Base-by-base conservation (phyloP, 2,113 vertebrate genomes). In the Gracilinanus agilis region DNA sequence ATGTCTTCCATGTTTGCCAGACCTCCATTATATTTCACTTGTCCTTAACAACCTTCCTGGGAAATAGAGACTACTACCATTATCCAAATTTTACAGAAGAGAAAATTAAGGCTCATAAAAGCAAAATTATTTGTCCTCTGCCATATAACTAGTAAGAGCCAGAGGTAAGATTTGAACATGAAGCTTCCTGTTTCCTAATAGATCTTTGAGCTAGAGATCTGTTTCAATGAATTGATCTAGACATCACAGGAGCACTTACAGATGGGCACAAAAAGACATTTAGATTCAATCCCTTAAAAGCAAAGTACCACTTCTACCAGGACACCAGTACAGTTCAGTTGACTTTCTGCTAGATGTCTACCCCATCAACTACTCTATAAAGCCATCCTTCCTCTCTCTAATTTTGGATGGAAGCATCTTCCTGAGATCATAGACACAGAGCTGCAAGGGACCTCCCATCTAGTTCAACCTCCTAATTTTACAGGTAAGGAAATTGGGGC, bases 401-500 rank as follows among this genome's bases (percentile, higher is more conserved):
- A 0, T 3, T 49, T 88, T 90, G 53, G 54, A 54, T 19, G 53
- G 34, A 89, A 92, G 61, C 90, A 89, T 89, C 95, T 96, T 90
- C 53, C n/a, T 55, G 24, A 23, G 54, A 21, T 44, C 94, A 7
- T 54, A 8, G 27, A 67, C 27, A 16, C 40, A 40, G 67, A 40
- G 34, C 67, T 75, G n/a, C 19, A n/a, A 75, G 12, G 12, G 29
- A 13, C 13, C 10, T 9, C 3, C 3, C 34, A 67, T 29, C 27
- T n/a, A n/a, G 16, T 75, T 19, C 34, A 0, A 91, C 67, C 44
- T 27, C 49, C 56, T 61, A 53, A 25, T 93, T 94, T 96, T n/a
- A 89, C 92, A 40, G 11, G 44, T 54, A 29, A 91, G 92, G 94
- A 96, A 90, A 54, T 91, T 56, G 25, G 89, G 58, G n/a, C 92